Evolutionary conservation across 2,797 vertebrate genomes (phyloP), one percentile per base, ranked within the genome.

Genomic region (Gadopsis bispinosus): DNA sequence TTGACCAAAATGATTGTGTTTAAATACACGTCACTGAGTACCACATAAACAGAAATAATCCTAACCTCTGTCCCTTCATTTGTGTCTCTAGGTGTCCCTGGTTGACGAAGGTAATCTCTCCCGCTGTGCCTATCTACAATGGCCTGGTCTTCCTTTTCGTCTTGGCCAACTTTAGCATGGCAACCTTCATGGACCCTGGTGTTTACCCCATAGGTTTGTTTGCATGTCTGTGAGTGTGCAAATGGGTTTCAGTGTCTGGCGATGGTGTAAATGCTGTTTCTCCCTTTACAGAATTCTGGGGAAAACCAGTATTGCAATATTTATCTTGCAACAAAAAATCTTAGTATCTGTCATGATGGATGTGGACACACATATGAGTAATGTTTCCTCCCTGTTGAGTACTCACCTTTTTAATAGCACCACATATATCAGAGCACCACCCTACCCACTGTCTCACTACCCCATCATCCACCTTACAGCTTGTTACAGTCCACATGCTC

Each of bases 151-250:
- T 99, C 94, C 95, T 99, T 90, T 99, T 99, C 77, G 98, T 99
- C 48, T 91, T 99, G 95, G 98, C 98, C 94, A 99, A 99, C 93
- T 99, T 99, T 96, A 97, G 97, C 94, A 97, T 99, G 98, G 98
- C 98, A 45, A 99, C 98, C 80, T 99, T 99, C 95, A 99, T 99
- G 98, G 98, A 99, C 92, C 98, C 98, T 16, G 98, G 98, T 19
- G 95, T 99, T 81, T 99, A 99, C 91, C 98, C 98, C 88, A 93
- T 97, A 98, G 98, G 93, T 93, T 67, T 43, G 91, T 88, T 45
- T 48, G 1, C 50, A 53, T n/a, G 22, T 60, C 13, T 55, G 14
- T 65, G 1, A 12, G 26, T 4, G 31, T 67, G 37, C 12, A 56
- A 7, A 45, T 67, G 22, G 10, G 10, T 43, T 31, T 41, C 3